Base-by-base conservation (phyloP, 2,113 vertebrate species). In the Progne subis region DNA sequence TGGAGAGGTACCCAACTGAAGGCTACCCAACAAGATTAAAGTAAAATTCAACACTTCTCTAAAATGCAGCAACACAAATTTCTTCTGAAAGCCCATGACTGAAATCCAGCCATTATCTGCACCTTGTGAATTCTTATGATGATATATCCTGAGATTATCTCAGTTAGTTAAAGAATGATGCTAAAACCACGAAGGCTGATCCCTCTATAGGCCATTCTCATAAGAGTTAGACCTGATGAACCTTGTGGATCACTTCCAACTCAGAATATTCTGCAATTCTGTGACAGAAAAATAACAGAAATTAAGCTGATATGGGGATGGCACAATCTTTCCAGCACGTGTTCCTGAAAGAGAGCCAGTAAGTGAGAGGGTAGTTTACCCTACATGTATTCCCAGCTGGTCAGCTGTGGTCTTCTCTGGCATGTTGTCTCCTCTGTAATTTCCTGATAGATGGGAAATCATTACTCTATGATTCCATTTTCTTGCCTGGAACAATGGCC, bases 151-250 rank as follows among this genome's bases (percentile, higher is more conserved):
- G 24, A 41, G 28, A 46, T n/a, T n/a, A 75, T 16, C 16, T 74
- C 23, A 31, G 28, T 0, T 25, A 13, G 5, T 12, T 46, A 39
- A 44, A 75, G 19, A 0, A 0, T 31, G n/a, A n/a, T 47, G 53
- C 53, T 29, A 44, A 68, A 82, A 60, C 7, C 14, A 52, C 28
- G 16, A 39, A 9, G 23, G 6, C 2, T 52, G 34, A 64, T 12
- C 16, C 17, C 25, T 31, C 9, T 32, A 26, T 4, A 13, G 5
- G 18, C 46, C 52, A 46, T 46, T 67, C 7, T 46, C 7, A 8
- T 29, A 25, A 28, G n/a, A 60, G 28, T 14, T 53, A 74, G 28
- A n/a, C 32, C 14, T 20, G 10, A 74, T 24, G 26, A 39, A 19
- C 28, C 10, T 32, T 52, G 12, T 39, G 10, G 8, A n/a, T n/a